Evolutionary conservation across 2,797 vertebrate species (phyloP).

Genomic region (Hafferia zeledoni): DNA sequence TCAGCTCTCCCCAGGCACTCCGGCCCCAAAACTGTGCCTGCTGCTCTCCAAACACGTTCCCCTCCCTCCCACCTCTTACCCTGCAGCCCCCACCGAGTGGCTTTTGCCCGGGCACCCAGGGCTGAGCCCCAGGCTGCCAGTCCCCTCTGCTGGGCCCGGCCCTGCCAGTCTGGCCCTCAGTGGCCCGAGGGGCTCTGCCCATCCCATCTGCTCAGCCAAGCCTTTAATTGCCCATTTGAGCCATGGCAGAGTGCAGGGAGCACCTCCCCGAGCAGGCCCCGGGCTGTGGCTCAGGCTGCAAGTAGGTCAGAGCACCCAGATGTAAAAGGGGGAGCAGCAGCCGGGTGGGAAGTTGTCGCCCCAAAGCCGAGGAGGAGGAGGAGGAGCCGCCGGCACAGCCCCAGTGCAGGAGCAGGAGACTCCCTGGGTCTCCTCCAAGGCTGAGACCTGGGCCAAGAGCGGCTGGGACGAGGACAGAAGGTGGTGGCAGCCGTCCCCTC

Average conservation of each 20-base stretch:
- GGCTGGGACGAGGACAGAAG: constrained; percentile 35
- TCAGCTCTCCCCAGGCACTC: background rate
- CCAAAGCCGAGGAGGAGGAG: background rate
- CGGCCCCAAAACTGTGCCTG: background rate
- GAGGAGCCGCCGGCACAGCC: rapidly evolving
- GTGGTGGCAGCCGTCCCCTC: constrained; percentile 40
- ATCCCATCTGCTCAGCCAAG: constrained; percentile 65
- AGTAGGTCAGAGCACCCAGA: constrained; percentile 57
- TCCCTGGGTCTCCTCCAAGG: background rate
- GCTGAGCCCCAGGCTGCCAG: background rate
- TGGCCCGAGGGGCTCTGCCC: constrained; percentile 30
- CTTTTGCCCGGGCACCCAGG: background rate
- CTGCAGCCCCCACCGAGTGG: background rate
- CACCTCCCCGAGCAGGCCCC: constrained; percentile 15
- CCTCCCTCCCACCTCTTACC: background rate
- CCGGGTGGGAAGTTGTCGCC: background rate
- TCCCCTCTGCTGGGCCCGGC: background rate
- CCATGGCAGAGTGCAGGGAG: constrained; percentile 3
- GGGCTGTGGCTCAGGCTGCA: background rate
- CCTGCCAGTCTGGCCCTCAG: background rate
- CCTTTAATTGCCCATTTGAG: constrained; percentile 68
- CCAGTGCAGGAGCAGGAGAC: rapidly evolving
- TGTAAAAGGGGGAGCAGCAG: background rate
- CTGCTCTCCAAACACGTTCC: background rate
- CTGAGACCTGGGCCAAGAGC: background rate